These are phyloP conservation scores for Chloroceryle inda DNA, from an alignment of 2,797 vertebrate genomes.

Conservation along the genomic window DNA sequence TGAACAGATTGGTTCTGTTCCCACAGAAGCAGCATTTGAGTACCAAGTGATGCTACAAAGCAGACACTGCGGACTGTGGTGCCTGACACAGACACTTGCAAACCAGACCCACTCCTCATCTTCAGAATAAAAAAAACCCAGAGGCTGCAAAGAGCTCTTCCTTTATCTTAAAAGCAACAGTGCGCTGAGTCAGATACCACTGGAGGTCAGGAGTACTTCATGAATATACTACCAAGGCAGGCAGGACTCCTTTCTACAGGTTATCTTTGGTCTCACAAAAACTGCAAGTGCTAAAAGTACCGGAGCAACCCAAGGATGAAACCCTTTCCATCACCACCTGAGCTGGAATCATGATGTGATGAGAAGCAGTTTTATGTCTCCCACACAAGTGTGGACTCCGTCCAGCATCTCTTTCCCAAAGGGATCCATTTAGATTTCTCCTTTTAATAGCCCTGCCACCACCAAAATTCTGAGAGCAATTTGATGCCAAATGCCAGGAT, in stretches of 20 bases:
- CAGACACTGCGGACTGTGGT: background rate
- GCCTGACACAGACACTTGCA: background rate
- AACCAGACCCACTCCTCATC: background rate
- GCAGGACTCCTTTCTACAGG: background rate
- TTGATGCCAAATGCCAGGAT: background rate
- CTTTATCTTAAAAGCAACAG: background rate
- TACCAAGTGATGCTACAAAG: background rate
- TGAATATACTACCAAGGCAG: background rate
- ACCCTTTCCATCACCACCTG: background rate
- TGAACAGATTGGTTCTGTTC: background rate
- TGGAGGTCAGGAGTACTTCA: slow-evolving; percentile 60
- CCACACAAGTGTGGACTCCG: background rate
- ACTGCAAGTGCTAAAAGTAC: background rate
- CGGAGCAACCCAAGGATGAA: background rate
- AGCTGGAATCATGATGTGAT: rapidly evolving
- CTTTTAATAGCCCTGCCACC: background rate
- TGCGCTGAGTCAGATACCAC: background rate
- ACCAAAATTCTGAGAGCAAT: background rate
- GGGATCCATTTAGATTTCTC: background rate
- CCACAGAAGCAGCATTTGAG: background rate
- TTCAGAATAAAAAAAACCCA: background rate
- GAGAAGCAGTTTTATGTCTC: background rate
- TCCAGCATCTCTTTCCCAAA: background rate
- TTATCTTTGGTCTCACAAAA: background rate
- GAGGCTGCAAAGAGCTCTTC: background rate